Conservation (phyloP, 2,113 vertebrate species). For the Athene cunicularia region DNA sequence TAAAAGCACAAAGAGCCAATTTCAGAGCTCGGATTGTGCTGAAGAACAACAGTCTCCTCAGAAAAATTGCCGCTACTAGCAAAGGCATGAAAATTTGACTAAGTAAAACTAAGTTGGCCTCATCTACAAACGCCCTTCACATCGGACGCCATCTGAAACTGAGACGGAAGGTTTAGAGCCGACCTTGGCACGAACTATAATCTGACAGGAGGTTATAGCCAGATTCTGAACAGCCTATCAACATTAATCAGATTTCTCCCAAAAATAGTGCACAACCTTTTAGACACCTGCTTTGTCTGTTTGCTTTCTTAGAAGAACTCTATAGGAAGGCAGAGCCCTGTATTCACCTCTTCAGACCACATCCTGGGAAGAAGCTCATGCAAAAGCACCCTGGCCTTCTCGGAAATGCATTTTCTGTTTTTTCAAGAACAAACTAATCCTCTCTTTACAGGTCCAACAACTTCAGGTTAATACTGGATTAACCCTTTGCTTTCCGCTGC, state of each 20-base stretch:
- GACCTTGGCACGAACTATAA: slow-evolving; percentile 62
- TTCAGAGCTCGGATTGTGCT: not conserved
- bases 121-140: slow-evolving; percentile 55
- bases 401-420: not conserved
- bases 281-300: slow-evolving; percentile 56
- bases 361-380: not conserved
- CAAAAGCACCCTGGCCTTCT: not conserved
- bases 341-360: not conserved
- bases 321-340: not conserved
- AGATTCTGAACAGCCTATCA: slow-evolving; percentile 60
- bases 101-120: slow-evolving; percentile 19
- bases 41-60: not conserved
- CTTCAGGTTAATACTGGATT: not conserved
- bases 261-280: slow-evolving; percentile 75
- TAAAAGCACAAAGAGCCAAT: not conserved
- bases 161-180: slow-evolving; percentile 48
- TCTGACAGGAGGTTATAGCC: slow-evolving; percentile 62
- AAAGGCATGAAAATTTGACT: slow-evolving; percentile 5
- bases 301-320: not conserved
- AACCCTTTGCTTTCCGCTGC: not conserved
- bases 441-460: not conserved
- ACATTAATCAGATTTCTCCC: slow-evolving; percentile 77
- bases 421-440: not conserved
- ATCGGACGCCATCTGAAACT: slow-evolving; percentile 43
- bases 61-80: not conserved